Conservation (phyloP, 2,888 invertebrate species). For the Eugnorisma glareosa region DNA sequence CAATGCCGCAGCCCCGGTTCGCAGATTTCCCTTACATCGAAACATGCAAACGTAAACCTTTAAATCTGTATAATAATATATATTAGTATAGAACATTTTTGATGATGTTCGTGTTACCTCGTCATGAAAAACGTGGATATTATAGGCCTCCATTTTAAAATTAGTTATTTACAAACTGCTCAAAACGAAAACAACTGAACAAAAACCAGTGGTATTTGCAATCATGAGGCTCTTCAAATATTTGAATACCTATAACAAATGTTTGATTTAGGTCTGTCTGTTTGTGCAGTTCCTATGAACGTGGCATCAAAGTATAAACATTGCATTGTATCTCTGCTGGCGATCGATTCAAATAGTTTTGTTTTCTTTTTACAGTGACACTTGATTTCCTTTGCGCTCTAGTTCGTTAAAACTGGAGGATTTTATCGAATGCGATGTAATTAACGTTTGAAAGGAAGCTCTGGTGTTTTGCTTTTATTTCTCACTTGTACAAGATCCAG, state of each 20-base stretch:
- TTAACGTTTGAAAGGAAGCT: constrained; percentile 10
- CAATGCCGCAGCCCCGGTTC: no score
- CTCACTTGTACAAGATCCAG: not conserved
- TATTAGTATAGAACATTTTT: not conserved
- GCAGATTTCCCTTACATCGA: no score
- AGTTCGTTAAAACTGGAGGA: constrained; percentile 5
- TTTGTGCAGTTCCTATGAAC: constrained; percentile 7
- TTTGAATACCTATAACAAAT: constrained; percentile 39
- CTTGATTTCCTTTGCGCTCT: constrained; percentile 37
- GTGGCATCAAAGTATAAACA: constrained; percentile 11
- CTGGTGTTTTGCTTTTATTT: not conserved
- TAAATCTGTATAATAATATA: no score
- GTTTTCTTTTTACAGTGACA: constrained; percentile 33
- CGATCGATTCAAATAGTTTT: constrained; percentile 31
- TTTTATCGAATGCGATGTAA: constrained; percentile 30
- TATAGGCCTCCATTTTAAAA: not conserved
- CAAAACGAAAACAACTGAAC: not conserved
- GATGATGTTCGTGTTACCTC: not conserved
- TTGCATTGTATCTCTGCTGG: constrained; percentile 14
- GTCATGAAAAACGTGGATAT: not conserved
- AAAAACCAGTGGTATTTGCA: constrained; percentile 5
- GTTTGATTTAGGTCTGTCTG: constrained; percentile 15
- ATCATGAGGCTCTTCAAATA: constrained; percentile 32
- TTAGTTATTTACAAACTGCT: not conserved
- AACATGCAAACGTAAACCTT: no score